Percentiles rank a stretch among this genome's conserved stretches.
Evolutionary conservation across 2,797 vertebrate genomes (phyloP).

Genomic region (Rachycentron canadum): DNA sequence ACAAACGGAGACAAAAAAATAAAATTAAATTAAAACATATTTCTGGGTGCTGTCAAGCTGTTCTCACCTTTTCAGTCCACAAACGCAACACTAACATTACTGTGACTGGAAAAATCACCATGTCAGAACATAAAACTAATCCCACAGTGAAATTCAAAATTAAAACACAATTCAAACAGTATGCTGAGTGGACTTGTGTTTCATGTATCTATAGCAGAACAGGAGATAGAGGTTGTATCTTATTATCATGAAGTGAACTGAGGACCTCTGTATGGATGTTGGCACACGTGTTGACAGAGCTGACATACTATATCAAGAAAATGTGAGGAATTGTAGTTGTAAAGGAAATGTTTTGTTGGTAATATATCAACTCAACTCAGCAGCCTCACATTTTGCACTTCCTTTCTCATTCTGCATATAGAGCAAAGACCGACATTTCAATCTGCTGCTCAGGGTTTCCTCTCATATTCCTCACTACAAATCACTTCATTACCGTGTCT

Average conservation of each 20-base stretch:
- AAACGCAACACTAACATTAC: no score
- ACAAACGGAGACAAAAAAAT: no score
- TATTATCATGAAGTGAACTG: neutral
- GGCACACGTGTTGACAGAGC: neutral
- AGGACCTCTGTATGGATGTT: neutral
- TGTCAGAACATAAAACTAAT: no score
- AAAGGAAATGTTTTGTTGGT: neutral
- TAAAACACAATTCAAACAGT: neutral
- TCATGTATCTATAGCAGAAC: no score
- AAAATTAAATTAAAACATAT: no score
- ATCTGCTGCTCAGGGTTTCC: conserved; percentile 1
- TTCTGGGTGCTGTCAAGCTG: no score
- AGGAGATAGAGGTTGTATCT: no score
- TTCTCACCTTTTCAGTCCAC: no score
- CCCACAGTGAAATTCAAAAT: neutral
- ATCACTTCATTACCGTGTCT: conserved; percentile 52
- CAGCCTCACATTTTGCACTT: conserved; percentile 9
- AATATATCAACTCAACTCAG: conserved; percentile 17
- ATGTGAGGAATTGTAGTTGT: conserved; percentile 43
- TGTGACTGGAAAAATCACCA: neutral
- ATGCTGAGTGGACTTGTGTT: no score
- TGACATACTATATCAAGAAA: neutral
- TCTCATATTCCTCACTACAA: conserved; percentile 55
- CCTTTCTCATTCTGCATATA: conserved; percentile 14
- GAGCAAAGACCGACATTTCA: conserved; percentile 39